A percentile compares a stretch with the other conserved stretches of the same genome.
Conservation (phyloP, 1,140 invertebrate species). For the Drosophila ercepeae region DNA sequence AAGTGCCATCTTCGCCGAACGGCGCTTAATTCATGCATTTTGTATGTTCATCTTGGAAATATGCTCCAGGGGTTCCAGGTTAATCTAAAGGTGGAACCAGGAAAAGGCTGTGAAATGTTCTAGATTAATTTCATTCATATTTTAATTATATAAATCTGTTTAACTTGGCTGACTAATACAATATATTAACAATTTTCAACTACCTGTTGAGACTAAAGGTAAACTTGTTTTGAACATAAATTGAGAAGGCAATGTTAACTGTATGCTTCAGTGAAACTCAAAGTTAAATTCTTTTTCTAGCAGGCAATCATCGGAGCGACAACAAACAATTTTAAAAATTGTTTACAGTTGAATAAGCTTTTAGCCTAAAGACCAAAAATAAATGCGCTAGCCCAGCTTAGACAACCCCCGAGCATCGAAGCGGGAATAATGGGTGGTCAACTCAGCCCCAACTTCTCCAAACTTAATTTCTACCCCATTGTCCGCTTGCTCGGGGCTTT, state of each 20-base stretch:
- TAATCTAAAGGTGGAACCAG: neutral
- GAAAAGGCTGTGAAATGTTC: neutral
- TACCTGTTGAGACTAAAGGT: no score
- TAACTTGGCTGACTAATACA: no score
- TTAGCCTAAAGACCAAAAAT: slow-evolving; percentile 69
- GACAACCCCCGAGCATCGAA: neutral
- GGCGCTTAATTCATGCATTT: slow-evolving; percentile 43
- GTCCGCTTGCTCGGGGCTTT: neutral
- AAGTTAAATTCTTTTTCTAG: slow-evolving; percentile 53
- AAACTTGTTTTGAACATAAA: neutral
- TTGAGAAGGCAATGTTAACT: slow-evolving; percentile 22
- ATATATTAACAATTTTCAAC: no score
- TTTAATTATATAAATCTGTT: no score
- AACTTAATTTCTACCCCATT: neutral
- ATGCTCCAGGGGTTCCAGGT: slow-evolving; percentile 35
- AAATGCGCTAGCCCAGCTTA: slow-evolving; percentile 56
- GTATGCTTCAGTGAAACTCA: slow-evolving; percentile 49
- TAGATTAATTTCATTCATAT: no score
- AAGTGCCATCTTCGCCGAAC: slow-evolving; percentile 49
- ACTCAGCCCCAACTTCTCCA: neutral
- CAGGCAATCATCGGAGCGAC: slow-evolving; percentile 31
- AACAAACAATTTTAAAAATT: slow-evolving; percentile 61
- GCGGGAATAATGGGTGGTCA: neutral
- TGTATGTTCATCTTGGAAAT: slow-evolving; percentile 18
- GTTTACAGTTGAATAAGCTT: slow-evolving; percentile 67